Percentiles rank a stretch among this genome's conserved stretches.
These are phyloP conservation scores for Antidorcas marsupialis DNA, from an alignment of 2,113 vertebrate species.

Conservation along the genomic window DNA sequence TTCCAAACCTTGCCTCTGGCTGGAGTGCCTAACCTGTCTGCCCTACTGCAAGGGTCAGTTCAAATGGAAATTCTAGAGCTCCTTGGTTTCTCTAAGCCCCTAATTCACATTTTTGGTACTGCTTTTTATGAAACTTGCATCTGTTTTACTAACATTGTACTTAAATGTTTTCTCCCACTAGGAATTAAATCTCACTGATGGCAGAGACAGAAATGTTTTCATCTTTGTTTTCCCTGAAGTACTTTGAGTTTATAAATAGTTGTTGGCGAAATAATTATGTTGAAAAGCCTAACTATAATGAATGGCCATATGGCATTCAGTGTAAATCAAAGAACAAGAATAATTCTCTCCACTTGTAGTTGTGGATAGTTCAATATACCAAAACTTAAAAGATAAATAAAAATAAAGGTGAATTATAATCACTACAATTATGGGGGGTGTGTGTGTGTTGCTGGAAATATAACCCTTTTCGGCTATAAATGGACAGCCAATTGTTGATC, in stretches of 20 bases:
- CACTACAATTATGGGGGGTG: neutral
- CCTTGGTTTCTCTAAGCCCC: neutral
- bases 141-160: neutral
- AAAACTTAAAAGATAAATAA: neutral
- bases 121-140: neutral
- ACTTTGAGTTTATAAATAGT: neutral
- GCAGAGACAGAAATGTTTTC: neutral
- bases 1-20: neutral
- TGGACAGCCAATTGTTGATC: conserved; percentile 11
- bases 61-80: neutral
- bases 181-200: neutral
- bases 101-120: neutral
- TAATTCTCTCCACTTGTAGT: neutral
- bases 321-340: neutral
- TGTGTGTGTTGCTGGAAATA: neutral
- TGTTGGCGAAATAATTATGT: neutral
- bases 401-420: neutral
- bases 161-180: conserved; percentile 17
- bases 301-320: neutral
- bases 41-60: neutral
- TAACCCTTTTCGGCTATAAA: conserved; percentile 8
- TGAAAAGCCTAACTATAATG: neutral
- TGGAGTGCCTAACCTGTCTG: neutral
- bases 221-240: neutral
- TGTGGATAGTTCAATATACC: neutral